Base-by-base conservation (phyloP, 35 echinoderm and acorn worm genomes). In the Hemicentrotus pulcherrimus region DNA sequence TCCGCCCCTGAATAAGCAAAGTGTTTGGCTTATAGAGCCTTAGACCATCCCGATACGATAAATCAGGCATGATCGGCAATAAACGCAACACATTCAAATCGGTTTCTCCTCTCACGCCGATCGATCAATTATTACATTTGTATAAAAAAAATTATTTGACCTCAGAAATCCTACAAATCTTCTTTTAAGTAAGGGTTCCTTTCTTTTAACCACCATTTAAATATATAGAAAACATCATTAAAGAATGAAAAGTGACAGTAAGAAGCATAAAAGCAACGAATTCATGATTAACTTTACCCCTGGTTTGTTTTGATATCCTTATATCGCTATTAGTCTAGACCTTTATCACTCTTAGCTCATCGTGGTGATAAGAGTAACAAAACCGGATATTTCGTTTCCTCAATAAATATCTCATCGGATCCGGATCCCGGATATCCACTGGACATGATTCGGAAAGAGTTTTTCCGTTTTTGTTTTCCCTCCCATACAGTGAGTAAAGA, bases 351-450 rank as follows among this genome's bases (percentile, higher is more conserved):
- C 65, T 8, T 8, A 8, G 65, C 28, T 78, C 65, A n/a, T 10
- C 15, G 50, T 55, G 9, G 12, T 55, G 1, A n/a, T 78, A 7
- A 78, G 28, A 78, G 65, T 28, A 78, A n/a, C 4, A 78, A n/a
- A 78, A 28, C 65, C 65, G 65, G 65, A 78, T 78, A 78, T 28
- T 78, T 28, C 18, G 24, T 78, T 78, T 78, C 65, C 65, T 78
- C 65, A 78, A 78, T 78, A 78, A 78, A 78, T 78, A 78, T 78
- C 65, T 78, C 65, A 78, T 78, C 65, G 65, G 65, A 78, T 78
- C 5, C 65, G 65, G 65, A 78, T 78, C 19, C 28, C 65, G 65
- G 65, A 78, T 78, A 78, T 78, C 65, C 65, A 78, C 6, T n/a
- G 65, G 65, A 78, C 19, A n/a, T 78, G 65, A 78, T 78, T 78